These are phyloP conservation scores for Denticeps clupeoides DNA, from an alignment of 2,797 vertebrate species.

Conservation along the genomic window DNA sequence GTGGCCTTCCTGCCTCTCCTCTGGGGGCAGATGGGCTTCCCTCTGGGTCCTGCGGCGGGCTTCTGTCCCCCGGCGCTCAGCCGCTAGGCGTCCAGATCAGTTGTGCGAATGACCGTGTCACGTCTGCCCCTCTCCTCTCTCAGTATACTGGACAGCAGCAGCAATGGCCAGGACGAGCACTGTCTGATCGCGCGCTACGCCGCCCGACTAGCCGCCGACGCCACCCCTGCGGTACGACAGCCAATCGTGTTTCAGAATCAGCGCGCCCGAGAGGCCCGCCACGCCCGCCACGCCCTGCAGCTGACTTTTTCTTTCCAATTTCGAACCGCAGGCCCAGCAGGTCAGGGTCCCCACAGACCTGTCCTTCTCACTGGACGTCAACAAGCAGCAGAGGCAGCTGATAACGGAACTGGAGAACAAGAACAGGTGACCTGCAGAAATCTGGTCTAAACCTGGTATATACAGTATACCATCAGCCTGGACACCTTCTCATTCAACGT, in stretches of 20 bases:
- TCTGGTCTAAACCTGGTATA: not conserved
- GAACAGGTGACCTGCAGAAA: constrained; percentile 72
- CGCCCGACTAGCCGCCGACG: constrained; percentile 90
- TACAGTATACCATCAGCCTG: not conserved
- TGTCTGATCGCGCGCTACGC: constrained; percentile 95
- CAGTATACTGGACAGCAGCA: constrained; percentile 82
- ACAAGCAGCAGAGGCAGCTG: constrained; percentile 94
- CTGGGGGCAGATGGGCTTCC: no score
- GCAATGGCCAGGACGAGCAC: constrained; percentile 89
- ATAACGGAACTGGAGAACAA: constrained; percentile 97
- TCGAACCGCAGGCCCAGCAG: constrained; percentile 51
- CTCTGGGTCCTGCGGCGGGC: no score
- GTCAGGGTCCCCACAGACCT: constrained; percentile 78
- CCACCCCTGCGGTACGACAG: constrained; percentile 75
- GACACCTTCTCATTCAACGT: no score
- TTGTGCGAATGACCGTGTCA: constrained; percentile 7
- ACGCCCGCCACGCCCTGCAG: no score
- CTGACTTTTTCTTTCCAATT: constrained; percentile 18
- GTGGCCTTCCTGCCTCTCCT: no score
- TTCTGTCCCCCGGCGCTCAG: no score
- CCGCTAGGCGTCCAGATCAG: no score
- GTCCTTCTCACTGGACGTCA: constrained; percentile 87
- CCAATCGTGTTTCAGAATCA: not conserved
- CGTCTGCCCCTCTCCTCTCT: constrained; percentile 30
- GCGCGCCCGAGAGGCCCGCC: no score